Evolutionary conservation across 1,140 invertebrate genomes (phyloP).

Genomic region (Zaprionus ornatus): DNA sequence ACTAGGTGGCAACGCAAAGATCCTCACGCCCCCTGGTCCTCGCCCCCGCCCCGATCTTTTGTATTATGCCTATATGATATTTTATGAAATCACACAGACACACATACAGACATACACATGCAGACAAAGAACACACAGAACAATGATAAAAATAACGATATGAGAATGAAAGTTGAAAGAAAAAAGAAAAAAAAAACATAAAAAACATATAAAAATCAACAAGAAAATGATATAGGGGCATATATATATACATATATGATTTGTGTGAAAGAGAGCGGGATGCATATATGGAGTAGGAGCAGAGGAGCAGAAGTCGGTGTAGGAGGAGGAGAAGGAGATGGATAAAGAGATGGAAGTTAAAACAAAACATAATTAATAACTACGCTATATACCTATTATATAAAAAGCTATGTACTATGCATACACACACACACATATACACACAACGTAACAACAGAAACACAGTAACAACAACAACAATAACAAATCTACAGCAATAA

Average conservation of each 20-base stretch:
- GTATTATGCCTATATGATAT: slow-evolving; percentile 51
- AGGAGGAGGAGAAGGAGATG: slow-evolving; percentile 4
- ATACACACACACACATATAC: too few relatives aligned
- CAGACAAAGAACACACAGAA: slow-evolving; percentile 9
- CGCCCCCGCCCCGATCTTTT: slow-evolving; percentile 4
- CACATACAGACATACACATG: neutral
- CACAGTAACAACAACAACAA: slow-evolving; percentile 33
- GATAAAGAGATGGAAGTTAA: slow-evolving; percentile 22
- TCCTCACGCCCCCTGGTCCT: too few relatives aligned
- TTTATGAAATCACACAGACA: slow-evolving; percentile 25
- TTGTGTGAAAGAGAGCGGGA: slow-evolving; percentile 22
- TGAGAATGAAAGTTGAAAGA: neutral
- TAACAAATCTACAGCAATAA: slow-evolving; percentile 7
- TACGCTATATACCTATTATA: slow-evolving; percentile 50
- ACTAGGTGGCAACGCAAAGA: slow-evolving; percentile 52
- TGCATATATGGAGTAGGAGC: slow-evolving; percentile 15
- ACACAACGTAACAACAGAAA: slow-evolving; percentile 19
- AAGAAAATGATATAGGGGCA: slow-evolving; percentile 15
- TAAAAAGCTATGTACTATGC: slow-evolving; percentile 46
- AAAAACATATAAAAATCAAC: slow-evolving; percentile 8
- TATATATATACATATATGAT: slow-evolving; percentile 24
- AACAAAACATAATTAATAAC: slow-evolving; percentile 46
- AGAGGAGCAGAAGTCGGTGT: slow-evolving; percentile 14
- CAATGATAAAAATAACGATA: slow-evolving; percentile 6
- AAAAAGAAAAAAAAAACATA: neutral